Evolutionary conservation across 2,888 invertebrate genomes (phyloP), one percentile per base, ranked within the genome.

Genomic region (Parnassius mnemosyne): DNA sequence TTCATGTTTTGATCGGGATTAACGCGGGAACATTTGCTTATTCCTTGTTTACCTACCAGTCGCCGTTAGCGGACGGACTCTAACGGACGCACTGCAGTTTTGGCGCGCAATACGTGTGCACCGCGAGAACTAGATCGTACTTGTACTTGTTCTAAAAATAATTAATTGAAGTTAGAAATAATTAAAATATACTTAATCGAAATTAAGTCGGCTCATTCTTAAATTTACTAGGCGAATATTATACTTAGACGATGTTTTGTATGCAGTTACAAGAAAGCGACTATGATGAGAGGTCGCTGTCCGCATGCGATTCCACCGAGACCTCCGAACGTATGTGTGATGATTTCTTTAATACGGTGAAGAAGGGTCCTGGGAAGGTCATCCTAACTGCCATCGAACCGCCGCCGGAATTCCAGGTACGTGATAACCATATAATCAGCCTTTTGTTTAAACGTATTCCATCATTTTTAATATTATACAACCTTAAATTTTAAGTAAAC

Each of bases 381-480:
- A 92, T 93, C 71, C 77, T 93, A 60, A 89, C 92, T 44, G 93
- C 95, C 13, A 96, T 97, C 69, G 96, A 96, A 77, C 97, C 97
- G 66, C 97, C 97, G 13, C 95, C 94, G 13, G 96, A 97, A 80
- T 97, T 97, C 87, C 97, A 96, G 89, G 96, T 92, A 81, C 60
- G 66, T 66, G 34, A 52, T 16, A 7, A 52, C 12, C 16, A 53
- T 10, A 25, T 25, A 9, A 50, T 12, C 50, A 10, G 20, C n/a
- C 1, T 10, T 1, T 50, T 47, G 9, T 50, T 16, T 1, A 49
- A 49, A n/a, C 9, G 10, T 49, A n/a, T 49, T 7, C 13, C 13
- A 49, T 1, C 11, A 49, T 13, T 5, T 16, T 16, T 12, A 50
- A 50, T 16, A 3, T 9, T 16, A 9, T 16, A 10, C 10, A 3